Base-by-base conservation (phyloP, 2,113 vertebrate genomes). In the Eretmochelys imbricata region DNA sequence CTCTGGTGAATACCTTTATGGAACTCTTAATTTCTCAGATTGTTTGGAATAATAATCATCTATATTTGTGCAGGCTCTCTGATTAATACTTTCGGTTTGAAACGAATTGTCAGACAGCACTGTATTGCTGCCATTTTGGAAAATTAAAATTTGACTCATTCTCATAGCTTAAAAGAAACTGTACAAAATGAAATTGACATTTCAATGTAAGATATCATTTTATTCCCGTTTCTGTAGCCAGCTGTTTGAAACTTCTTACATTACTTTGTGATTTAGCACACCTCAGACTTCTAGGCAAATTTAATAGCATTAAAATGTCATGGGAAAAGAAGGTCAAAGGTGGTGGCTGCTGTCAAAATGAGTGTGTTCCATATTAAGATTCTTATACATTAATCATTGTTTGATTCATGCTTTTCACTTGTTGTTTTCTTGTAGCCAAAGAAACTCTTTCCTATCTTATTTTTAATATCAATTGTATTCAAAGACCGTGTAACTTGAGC, bases 51-150 rank as follows among this genome's bases (percentile, higher is more conserved):
- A 94, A 84, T 80, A 82, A 85, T 59, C n/a, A 83, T 25, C 42
- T 72, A n/a, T 92, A n/a, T 65, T 54, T 89, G 57, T 78, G 85
- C 35, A 83, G 80, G 89, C 59, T 86, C 48, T 91, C 42, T 78
- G 49, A 84, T 92, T 88, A 89, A 91, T 54, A 62, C 4, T 83
- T 95, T 83, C 4, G 78, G 87, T 95, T 94, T 88, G 6, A 92
- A 97, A 91, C 86, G 0, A 86, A 93, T 93, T 96, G 78, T 35
- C 85, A 95, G 84, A 86, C 10, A 46, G 16, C 14, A 81, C 38
- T 86, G 25, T 69, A 85, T 91, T 89, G 85, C 53, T 90, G 17
- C 62, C 42, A 93, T 81, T 94, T 85, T 27, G 83, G 55, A 93
- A 90, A 94, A 92, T 69, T 65, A 91, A 92, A 96, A 95, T 80